phyloP scores from a whole-genome alignment of 1,140 invertebrate species.

The Notospermus geniculatus region DNA sequence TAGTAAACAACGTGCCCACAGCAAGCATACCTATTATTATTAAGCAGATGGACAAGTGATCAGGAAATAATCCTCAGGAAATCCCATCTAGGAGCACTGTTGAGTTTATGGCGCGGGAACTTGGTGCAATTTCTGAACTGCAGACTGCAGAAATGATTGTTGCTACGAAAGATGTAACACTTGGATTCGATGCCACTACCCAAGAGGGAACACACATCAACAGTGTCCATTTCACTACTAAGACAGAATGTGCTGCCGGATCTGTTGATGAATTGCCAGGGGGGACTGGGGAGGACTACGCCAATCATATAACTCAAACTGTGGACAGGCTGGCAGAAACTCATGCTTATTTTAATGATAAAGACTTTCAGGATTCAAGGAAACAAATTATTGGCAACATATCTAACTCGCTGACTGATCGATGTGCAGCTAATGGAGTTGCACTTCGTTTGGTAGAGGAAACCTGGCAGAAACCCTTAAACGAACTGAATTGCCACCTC shows the following conservation, averaged over 20 bases:
- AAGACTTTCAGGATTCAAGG: neutral
- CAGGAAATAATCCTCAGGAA: neutral
- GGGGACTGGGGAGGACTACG: constrained; percentile 18
- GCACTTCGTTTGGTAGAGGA: neutral
- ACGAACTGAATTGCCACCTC: constrained; percentile 13
- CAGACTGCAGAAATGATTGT: constrained; percentile 9
- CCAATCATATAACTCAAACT: constrained; percentile 8
- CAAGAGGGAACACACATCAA: constrained; percentile 13
- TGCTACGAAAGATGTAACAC: neutral
- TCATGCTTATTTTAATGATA: constrained; percentile 9
- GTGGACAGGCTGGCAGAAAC: constrained; percentile 8
- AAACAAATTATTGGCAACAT: constrained; percentile 13
- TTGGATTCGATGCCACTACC: constrained; percentile 11
- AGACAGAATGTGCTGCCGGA: neutral
- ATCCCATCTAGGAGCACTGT: neutral
- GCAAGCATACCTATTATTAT: neutral
- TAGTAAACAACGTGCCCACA: constrained; percentile 3
- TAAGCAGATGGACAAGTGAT: neutral
- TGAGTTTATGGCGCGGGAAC: constrained; percentile 1
- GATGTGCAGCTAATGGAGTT: constrained; percentile 7
- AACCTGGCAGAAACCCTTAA: constrained; percentile 4
- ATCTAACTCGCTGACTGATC: constrained; percentile 14
- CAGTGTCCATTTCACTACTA: constrained; percentile 18
- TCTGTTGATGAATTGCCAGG: constrained; percentile 18
- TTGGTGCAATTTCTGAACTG: constrained; percentile 4